Conservation (phyloP, 2,888 invertebrate species). For the Adela reaumurella region DNA sequence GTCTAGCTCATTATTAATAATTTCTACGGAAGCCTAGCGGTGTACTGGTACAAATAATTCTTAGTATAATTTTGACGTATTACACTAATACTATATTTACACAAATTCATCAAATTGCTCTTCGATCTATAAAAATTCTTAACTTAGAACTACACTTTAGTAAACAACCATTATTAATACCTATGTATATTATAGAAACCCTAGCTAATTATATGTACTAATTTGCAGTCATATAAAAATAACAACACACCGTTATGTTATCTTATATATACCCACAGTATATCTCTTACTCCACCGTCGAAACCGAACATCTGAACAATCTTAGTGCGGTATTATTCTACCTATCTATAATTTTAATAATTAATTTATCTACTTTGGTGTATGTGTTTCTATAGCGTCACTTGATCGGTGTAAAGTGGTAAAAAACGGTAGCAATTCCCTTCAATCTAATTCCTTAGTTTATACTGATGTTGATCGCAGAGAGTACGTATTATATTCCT, state of each 20-base stretch:
- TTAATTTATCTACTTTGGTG: conserved; percentile 38
- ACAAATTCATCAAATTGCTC: neutral
- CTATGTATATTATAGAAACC: conserved; percentile 52
- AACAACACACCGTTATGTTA: conserved; percentile 43
- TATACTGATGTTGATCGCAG: no score
- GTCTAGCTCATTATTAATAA: neutral
- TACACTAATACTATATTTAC: neutral
- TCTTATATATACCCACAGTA: neutral
- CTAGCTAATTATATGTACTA: conserved; percentile 30
- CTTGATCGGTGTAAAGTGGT: neutral
- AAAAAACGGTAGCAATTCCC: neutral
- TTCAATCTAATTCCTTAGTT: neutral
- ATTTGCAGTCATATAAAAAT: conserved; percentile 54
- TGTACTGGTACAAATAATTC: neutral
- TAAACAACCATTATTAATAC: neutral
- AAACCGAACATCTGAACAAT: neutral
- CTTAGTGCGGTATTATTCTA: neutral
- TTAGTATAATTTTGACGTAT: neutral
- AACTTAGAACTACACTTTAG: neutral
- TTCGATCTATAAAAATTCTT: neutral
- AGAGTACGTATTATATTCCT: no score
- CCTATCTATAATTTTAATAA: conserved; percentile 13
- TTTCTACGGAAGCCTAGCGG: neutral
- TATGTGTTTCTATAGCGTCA: conserved; percentile 16
- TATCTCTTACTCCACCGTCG: neutral